phyloP scores from a whole-genome alignment of 2,113 vertebrate genomes.

The Datnioides undecimradiatus region DNA sequence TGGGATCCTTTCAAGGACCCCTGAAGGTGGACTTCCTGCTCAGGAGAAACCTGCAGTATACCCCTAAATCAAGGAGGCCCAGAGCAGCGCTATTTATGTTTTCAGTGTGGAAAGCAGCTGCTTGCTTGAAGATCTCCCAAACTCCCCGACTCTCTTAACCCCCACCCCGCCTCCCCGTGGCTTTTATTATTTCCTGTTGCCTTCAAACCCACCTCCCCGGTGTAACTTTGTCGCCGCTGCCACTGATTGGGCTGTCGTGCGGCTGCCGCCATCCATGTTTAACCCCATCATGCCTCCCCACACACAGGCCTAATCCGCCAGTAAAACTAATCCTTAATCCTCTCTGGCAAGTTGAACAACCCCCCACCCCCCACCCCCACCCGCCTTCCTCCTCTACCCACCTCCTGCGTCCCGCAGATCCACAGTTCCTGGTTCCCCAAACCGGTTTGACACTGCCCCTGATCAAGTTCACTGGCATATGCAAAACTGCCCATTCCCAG shows the following conservation, averaged over 20 bases:
- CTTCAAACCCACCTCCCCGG: constrained; percentile 21
- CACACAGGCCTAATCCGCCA: constrained; percentile 81
- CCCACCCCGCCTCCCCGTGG: constrained; percentile 48
- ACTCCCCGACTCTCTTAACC: not conserved
- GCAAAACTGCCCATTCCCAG: not conserved
- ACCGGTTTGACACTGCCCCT: constrained; percentile 19
- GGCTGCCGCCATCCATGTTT: constrained; percentile 75
- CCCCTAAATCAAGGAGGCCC: not conserved
- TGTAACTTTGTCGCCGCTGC: constrained; percentile 31
- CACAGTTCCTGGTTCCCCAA: constrained; percentile 57
- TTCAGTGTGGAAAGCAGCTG: constrained; percentile 44
- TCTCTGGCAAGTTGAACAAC: constrained; percentile 75
- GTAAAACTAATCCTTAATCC: constrained; percentile 87
- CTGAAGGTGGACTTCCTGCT: constrained; percentile 51
- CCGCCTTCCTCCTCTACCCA: constrained; percentile 13
- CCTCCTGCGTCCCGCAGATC: constrained; percentile 23
- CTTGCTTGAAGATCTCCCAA: constrained; percentile 50
- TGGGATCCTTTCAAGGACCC: constrained; percentile 39
- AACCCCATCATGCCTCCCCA: constrained; percentile 78
- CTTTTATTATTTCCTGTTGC: constrained; percentile 46
- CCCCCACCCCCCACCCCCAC: constrained; percentile 5
- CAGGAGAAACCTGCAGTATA: not conserved
- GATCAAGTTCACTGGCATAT: constrained; percentile 9
- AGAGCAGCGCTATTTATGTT: constrained; percentile 20
- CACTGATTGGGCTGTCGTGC: constrained; percentile 66